Base-by-base conservation (phyloP, 2,113 vertebrate species). In the Anthoscopus minutus region DNA sequence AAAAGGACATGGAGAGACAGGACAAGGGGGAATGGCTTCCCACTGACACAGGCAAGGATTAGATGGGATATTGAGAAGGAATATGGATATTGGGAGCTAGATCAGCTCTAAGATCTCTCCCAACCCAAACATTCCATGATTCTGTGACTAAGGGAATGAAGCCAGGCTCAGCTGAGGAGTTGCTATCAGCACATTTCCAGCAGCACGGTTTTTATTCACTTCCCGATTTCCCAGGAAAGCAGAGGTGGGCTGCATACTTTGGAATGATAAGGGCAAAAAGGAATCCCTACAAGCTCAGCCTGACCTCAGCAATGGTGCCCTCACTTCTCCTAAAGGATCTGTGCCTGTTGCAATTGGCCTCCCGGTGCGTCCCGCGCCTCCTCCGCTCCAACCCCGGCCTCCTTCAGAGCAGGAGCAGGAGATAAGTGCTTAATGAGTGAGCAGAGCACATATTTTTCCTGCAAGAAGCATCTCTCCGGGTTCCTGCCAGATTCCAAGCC, bases 351-450 rank as follows among this genome's bases (percentile, higher is more conserved):
- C 82, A 31, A 57, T 51, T 1, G 10, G 13, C 53, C 3, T 4
- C n/a, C 33, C 11, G 30, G 24, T 1, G 79, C 6, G 15, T 24
- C 71, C 91, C 1, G 1, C 9, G 9, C 21, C 80, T 91, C 73
- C 89, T 89, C 78, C 30, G 0, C 84, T 35, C 51, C 53, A 27
- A 11, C 69, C 37, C 27, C 33, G n/a, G 17, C 90, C 83, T 51
- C 60, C 85, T 22, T 16, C 35, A 15, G 7, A 31, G 82, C n/a
- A 61, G 92, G 77, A 80, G 84, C 54, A 7, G 28, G 13, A 95
- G 97, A 97, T 92, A 89, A 89, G 72, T 10, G 45, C 44, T 65
- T 83, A 73, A 89, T 40, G 81, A 93, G 88, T 7, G 20, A 91
- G 47, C 82, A 88, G 51, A 87, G 67, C 31, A 16, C 86, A 67